Evolutionary conservation across 2,888 invertebrate species (phyloP).

Genomic region (Diarsia mendica): DNA sequence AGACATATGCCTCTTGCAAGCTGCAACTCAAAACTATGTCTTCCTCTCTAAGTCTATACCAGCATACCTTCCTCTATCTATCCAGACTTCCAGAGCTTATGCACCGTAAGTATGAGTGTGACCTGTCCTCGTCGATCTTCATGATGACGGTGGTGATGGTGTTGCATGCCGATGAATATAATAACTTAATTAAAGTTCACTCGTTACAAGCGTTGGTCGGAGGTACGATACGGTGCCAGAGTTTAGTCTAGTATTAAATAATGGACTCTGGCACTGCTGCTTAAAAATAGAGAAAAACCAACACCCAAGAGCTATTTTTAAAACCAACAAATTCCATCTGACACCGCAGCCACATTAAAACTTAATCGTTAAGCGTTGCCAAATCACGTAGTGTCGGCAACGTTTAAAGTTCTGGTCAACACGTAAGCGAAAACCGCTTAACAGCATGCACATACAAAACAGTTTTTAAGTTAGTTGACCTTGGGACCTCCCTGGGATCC

Average conservation of each 20-base stretch:
- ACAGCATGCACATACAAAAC: conserved; percentile 57
- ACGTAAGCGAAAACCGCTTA: conserved; percentile 39
- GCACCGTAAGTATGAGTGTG: not conserved
- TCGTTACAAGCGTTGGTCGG: not conserved
- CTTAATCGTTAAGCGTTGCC: conserved; percentile 45
- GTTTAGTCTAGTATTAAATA: not conserved
- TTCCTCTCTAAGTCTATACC: not conserved
- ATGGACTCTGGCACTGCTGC: not conserved
- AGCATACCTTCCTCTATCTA: not conserved
- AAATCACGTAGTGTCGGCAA: conserved; percentile 62
- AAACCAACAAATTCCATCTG: conserved; percentile 43
- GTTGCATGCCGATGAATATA: not conserved
- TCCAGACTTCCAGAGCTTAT: not conserved
- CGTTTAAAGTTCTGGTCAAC: conserved; percentile 54
- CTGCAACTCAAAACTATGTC: not conserved
- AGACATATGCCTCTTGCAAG: too few relatives aligned
- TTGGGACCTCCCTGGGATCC: conserved; percentile 3
- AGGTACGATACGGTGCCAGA: not conserved
- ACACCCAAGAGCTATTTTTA: conserved; percentile 39
- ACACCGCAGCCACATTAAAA: conserved; percentile 44
- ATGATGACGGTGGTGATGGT: not conserved
- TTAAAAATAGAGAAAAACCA: not conserved
- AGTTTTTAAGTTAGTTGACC: conserved; percentile 26
- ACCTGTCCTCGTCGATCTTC: not conserved
- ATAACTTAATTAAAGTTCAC: not conserved